Evolutionary conservation across 1,140 invertebrate genomes (phyloP).

Genomic region (Rhagoletis zephyria): DNA sequence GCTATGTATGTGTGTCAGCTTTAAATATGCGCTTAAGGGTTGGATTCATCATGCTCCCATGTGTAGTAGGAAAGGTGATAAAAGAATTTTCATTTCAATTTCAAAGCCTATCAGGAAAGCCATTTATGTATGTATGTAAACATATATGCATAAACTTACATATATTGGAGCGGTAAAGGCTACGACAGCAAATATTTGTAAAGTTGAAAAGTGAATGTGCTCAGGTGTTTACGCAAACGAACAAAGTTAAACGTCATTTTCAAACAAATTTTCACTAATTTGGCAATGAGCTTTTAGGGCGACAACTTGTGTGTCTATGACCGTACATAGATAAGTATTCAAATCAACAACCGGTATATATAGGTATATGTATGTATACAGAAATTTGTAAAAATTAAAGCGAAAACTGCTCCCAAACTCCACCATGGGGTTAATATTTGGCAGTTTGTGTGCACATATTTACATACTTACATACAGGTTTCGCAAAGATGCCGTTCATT

Average conservation of each 20-base stretch:
- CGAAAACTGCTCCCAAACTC: background rate
- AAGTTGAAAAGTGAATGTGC: background rate
- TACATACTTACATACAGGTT: no score
- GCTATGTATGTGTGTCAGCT: background rate
- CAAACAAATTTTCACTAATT: slow-evolving; percentile 16
- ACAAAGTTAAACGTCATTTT: background rate
- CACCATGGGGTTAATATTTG: no score
- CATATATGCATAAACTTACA: background rate
- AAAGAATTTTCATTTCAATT: slow-evolving; percentile 45
- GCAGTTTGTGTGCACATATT: no score
- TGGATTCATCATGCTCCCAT: background rate
- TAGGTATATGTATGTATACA: background rate
- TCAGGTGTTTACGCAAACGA: background rate
- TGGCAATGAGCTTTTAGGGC: background rate
- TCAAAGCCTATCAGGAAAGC: slow-evolving; percentile 40
- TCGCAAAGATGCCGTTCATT: no score
- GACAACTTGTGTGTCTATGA: background rate
- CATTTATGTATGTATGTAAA: background rate
- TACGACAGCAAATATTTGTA: background rate
- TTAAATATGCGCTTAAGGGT: background rate
- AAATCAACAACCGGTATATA: background rate
- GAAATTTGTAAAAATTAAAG: background rate
- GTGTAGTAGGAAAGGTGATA: background rate
- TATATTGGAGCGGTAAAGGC: background rate
- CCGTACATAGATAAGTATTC: background rate